Conservation (phyloP, 2,888 invertebrate genomes). For the Lapara coniferarum region DNA sequence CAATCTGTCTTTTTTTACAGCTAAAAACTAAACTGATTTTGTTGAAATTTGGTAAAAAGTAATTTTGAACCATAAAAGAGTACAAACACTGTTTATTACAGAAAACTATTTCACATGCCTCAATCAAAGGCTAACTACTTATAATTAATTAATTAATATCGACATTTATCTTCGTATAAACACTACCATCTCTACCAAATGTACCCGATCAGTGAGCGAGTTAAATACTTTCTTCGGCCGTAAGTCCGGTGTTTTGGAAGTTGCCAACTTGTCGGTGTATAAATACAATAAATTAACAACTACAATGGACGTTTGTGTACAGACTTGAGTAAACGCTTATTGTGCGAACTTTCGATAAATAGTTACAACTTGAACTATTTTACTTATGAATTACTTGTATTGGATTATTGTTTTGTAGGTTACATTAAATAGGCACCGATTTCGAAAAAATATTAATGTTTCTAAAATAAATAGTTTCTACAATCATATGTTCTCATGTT, state of each 20-base stretch:
- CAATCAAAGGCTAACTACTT: too few species aligned
- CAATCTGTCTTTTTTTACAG: too few species aligned
- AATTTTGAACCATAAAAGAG: too few species aligned
- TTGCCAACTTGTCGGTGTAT: constrained; percentile 78
- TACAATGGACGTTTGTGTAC: constrained; percentile 56
- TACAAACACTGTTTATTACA: too few species aligned
- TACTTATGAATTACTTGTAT: constrained; percentile 13
- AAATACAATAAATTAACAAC: constrained; percentile 38
- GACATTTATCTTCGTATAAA: neutral
- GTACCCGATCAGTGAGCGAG: constrained; percentile 55
- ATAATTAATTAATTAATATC: too few species aligned
- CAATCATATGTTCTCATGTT: too few species aligned
- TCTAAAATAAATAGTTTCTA: too few species aligned
- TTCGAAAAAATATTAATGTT: too few species aligned
- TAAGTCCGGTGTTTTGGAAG: constrained; percentile 79
- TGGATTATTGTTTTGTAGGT: neutral
- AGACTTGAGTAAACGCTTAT: constrained; percentile 49
- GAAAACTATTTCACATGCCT: too few species aligned
- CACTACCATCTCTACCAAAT: constrained; percentile 34
- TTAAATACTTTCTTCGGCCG: constrained; percentile 78
- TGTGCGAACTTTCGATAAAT: constrained; percentile 34
- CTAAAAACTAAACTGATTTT: too few species aligned
- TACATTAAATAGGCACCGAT: neutral
- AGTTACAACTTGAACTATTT: constrained; percentile 16
- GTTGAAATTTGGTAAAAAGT: too few species aligned